A percentile compares a stretch with the other conserved stretches of the same genome.
Conservation (phyloP, 2,797 vertebrate species). For the Lates japonicus region DNA sequence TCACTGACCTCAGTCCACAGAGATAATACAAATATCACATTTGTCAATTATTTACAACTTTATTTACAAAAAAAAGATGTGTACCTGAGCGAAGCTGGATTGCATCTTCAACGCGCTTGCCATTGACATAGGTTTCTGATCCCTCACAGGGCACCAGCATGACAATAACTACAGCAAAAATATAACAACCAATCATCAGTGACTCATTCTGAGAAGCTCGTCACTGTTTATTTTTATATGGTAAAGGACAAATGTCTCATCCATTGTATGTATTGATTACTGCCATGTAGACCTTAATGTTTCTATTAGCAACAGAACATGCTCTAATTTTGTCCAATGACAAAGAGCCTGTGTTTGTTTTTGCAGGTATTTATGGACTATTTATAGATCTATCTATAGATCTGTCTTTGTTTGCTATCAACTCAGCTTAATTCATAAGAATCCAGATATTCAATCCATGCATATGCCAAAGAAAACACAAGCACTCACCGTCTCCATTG, state of each 20-base stretch:
- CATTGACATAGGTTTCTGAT: conserved; percentile 98
- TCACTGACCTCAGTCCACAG: background rate
- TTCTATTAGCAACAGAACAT: conserved; percentile 20
- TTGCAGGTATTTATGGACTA: background rate
- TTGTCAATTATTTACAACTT: background rate
- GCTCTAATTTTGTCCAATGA: background rate
- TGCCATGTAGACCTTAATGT: background rate
- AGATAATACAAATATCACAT: background rate
- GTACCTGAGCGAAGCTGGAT: conserved; percentile 97
- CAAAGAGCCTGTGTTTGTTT: background rate
- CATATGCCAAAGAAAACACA: background rate
- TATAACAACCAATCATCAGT: conserved; percentile 42
- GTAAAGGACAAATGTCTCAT: background rate
- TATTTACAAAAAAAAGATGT: background rate
- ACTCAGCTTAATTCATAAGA: background rate
- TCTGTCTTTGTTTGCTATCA: background rate
- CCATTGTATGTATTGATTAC: background rate
- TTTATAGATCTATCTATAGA: too few species aligned
- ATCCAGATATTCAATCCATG: background rate
- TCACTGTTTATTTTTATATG: background rate
- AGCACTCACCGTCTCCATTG: conserved; percentile 91
- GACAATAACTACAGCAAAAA: conserved; percentile 90
- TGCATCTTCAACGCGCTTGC: conserved; percentile 93
- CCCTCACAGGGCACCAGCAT: conserved; percentile 95
- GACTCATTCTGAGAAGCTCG: conserved; percentile 14